phyloP scores from a whole-genome alignment of 2,888 invertebrate genomes.

The Prenolepis imparis region DNA sequence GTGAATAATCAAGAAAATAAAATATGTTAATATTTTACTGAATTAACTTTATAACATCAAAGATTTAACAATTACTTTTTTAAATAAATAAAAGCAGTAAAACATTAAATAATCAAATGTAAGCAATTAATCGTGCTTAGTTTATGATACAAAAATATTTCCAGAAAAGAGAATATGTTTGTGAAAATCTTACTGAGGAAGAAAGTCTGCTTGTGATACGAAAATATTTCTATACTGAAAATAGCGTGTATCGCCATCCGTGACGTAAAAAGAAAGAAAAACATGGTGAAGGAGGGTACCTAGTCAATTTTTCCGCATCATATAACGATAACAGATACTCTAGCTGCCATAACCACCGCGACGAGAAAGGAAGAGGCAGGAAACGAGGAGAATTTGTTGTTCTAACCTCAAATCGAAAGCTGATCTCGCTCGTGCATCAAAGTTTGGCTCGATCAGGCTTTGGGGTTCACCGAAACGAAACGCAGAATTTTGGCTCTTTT shows the following conservation, averaged over 20 bases:
- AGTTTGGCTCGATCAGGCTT: constrained; percentile 10
- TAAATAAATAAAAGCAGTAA: not conserved
- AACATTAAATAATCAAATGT: not conserved
- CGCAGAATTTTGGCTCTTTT: constrained; percentile 5
- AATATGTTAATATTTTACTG: not conserved
- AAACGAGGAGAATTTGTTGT: constrained; percentile 59
- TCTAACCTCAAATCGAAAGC: constrained; percentile 19
- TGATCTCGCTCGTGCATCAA: constrained; percentile 30
- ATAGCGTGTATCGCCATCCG: constrained; percentile 19
- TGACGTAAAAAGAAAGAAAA: constrained; percentile 35
- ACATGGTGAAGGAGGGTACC: constrained; percentile 8
- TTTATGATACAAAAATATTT: constrained; percentile 22
- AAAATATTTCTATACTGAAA: constrained; percentile 48
- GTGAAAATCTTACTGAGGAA: constrained; percentile 25
- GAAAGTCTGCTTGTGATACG: constrained; percentile 44
- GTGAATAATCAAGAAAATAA: not conserved
- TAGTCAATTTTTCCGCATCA: constrained; percentile 58
- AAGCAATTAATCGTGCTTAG: not conserved
- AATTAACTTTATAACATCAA: not conserved
- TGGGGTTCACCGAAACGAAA: constrained; percentile 41
- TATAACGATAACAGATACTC: constrained; percentile 53
- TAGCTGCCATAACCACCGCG: constrained; percentile 23
- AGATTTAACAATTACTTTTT: not conserved
- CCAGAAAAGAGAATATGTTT: not conserved
- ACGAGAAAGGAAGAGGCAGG: constrained; percentile 9